phyloP scores from a whole-genome alignment of 2,797 vertebrate species.

The Mormyrops attenuatus region DNA sequence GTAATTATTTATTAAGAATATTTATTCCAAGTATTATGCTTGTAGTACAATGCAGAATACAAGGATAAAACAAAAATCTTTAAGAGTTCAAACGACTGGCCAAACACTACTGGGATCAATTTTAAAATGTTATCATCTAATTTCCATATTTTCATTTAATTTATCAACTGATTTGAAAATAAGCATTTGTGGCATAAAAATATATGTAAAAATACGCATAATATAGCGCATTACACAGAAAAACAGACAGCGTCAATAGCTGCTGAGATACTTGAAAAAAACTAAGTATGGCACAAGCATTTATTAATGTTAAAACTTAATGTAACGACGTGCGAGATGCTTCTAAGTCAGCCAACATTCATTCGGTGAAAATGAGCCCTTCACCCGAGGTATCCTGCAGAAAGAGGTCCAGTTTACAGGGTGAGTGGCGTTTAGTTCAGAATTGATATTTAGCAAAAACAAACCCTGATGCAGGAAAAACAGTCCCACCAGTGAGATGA shows the following conservation, averaged over 20 bases:
- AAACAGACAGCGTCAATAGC: background rate
- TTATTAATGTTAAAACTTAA: background rate
- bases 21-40: background rate
- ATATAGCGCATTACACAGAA: background rate
- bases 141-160: background rate
- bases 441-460: background rate
- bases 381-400: background rate
- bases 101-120: background rate
- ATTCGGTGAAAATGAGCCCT: background rate
- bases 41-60: background rate
- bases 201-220: background rate
- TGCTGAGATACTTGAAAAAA: background rate
- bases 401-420: background rate
- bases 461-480: background rate
- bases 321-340: background rate
- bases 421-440: background rate
- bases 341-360: background rate
- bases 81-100: background rate
- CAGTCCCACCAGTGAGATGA: background rate
- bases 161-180: background rate
- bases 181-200: background rate
- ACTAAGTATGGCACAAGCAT: background rate
- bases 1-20: background rate
- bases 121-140: background rate
- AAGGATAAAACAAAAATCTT: background rate